Percentiles rank a stretch among this genome's conserved stretches.
Conservation (phyloP, 53 echinoderm and acorn worm species). For the Apostichopus leukothele region DNA sequence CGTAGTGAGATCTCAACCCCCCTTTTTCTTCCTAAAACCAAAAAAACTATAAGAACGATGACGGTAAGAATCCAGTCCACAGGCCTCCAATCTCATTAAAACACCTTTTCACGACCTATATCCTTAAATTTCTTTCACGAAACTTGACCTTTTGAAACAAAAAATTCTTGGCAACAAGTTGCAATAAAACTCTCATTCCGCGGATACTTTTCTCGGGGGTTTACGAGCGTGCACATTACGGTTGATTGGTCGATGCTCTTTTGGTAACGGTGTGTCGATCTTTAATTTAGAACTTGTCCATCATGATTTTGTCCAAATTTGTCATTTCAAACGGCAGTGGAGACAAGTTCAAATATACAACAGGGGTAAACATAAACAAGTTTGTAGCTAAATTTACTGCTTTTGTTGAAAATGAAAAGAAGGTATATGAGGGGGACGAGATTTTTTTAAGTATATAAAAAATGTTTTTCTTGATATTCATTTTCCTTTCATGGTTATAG, state of each 20-base stretch:
- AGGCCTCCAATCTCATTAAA: not conserved
- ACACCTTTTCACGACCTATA: conserved; percentile 29
- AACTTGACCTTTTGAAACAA: conserved; percentile 33
- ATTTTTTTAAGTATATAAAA: no score
- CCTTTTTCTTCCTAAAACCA: not conserved
- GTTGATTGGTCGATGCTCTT: conserved; percentile 7
- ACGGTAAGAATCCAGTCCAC: not conserved
- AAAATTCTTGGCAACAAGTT: conserved; percentile 19
- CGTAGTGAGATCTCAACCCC: not conserved
- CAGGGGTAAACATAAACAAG: no score
- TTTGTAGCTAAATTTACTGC: no score
- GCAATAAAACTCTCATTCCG: conserved; percentile 1
- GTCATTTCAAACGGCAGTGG: not conserved
- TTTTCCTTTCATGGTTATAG: no score
- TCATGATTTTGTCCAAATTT: not conserved
- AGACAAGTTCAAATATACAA: no score
- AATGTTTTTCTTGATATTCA: no score
- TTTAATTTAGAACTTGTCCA: conserved; percentile 37
- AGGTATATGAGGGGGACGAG: no score
- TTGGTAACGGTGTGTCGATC: not conserved
- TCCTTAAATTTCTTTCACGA: conserved; percentile 1
- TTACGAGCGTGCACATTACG: conserved; percentile 34
- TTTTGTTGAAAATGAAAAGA: no score
- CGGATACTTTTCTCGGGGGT: conserved; percentile 23
- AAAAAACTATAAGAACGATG: not conserved